A percentile compares a stretch with the other conserved stretches of the same genome.
These are phyloP conservation scores for Drosophila setifemur DNA, from an alignment of 1,140 invertebrate species.

Conservation along the genomic window DNA sequence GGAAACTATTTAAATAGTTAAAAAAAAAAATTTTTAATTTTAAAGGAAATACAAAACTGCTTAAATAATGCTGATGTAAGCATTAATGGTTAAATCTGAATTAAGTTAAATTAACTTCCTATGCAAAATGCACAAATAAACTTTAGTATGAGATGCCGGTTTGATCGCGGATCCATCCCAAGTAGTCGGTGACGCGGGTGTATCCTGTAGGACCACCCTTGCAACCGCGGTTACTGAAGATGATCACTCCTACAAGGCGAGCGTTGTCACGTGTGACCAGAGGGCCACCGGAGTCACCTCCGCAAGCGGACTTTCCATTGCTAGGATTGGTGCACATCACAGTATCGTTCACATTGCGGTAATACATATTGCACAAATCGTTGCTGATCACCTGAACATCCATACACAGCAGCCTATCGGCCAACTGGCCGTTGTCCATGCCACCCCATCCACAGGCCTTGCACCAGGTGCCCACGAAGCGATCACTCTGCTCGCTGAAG, in stretches of 20 bases:
- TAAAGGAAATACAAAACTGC: too few species aligned
- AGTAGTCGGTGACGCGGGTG: slow-evolving; percentile 32
- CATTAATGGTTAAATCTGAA: too few species aligned
- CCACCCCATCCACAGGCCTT: slow-evolving; percentile 63
- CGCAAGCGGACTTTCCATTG: slow-evolving; percentile 49
- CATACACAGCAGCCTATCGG: slow-evolving; percentile 49
- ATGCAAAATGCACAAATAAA: too few species aligned
- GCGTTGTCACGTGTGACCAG: slow-evolving; percentile 37
- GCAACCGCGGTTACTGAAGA: slow-evolving; percentile 1
- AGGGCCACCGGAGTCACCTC: slow-evolving; percentile 84
- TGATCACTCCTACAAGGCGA: slow-evolving; percentile 23
- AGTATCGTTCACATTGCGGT: slow-evolving; percentile 22
- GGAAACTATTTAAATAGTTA: too few species aligned
- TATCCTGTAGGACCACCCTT: slow-evolving; percentile 29
- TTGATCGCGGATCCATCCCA: slow-evolving; percentile 43
- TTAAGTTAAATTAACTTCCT: too few species aligned
- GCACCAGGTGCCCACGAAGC: slow-evolving; percentile 38
- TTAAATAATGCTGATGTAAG: too few species aligned
- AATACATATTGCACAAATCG: slow-evolving; percentile 25
- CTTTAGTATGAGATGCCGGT: slow-evolving; percentile 48
- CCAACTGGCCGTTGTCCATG: slow-evolving; percentile 43
- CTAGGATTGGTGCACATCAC: slow-evolving; percentile 48
- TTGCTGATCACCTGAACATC: slow-evolving; percentile 57
- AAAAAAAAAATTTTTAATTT: too few species aligned
- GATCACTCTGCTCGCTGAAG: slow-evolving; percentile 21